phyloP scores from a whole-genome alignment of 1,140 invertebrate species.

The Hyphantria cunea region DNA sequence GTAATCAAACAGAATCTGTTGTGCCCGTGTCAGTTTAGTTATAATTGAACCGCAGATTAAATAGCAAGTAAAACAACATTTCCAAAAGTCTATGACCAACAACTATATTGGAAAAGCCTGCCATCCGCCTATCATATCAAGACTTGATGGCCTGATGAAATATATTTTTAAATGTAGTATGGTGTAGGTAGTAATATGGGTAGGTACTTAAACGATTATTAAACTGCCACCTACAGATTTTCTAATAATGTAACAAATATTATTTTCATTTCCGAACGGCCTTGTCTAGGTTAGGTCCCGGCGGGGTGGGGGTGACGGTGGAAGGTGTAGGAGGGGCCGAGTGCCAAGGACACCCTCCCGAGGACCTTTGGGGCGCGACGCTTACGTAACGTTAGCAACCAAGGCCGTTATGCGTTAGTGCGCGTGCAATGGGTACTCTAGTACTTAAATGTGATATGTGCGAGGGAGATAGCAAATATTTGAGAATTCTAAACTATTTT shows the following conservation, averaged over 20 bases:
- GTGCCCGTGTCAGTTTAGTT: no score
- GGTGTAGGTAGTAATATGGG: no score
- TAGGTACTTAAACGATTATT: slow-evolving; percentile 31
- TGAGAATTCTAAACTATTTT: slow-evolving; percentile 1
- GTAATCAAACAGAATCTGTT: no score
- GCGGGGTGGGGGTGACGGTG: slow-evolving; percentile 9
- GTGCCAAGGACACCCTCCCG: slow-evolving; percentile 57
- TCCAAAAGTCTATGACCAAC: no score
- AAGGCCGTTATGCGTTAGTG: slow-evolving; percentile 55
- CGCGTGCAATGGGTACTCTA: slow-evolving; percentile 38
- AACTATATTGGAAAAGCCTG: no score
- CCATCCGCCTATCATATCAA: no score
- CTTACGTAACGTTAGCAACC: slow-evolving; percentile 59
- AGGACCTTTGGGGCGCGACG: slow-evolving; percentile 68
- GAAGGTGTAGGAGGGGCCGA: slow-evolving; percentile 24
- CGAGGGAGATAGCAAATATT: slow-evolving; percentile 1
- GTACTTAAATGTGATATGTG: slow-evolving; percentile 1
- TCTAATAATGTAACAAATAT: slow-evolving; percentile 38
- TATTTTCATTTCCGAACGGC: slow-evolving; percentile 44
- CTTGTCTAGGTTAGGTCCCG: slow-evolving; percentile 42
- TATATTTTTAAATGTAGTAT: no score
- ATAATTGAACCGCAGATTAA: no score
- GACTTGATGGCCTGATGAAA: no score
- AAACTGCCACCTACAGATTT: slow-evolving; percentile 33
- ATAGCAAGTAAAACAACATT: no score